Evolutionary conservation across 1,140 invertebrate genomes (phyloP).

Genomic region (Brachionus asplanchnoidis): DNA sequence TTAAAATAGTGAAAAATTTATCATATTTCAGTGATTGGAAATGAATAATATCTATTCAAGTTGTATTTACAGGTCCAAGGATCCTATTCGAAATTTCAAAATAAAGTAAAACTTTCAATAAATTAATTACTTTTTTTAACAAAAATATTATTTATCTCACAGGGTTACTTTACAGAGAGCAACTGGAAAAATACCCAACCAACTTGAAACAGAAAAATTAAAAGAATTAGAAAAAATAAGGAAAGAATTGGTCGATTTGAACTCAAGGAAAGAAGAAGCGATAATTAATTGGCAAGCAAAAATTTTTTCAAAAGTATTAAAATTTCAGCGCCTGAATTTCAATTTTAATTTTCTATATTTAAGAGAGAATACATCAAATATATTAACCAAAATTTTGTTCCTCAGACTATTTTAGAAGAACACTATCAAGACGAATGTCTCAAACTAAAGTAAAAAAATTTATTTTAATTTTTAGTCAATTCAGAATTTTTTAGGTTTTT

Average conservation of each 20-base stretch:
- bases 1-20: not conserved
- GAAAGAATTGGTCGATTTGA: not conserved
- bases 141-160: not conserved
- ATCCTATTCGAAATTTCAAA: constrained; percentile 35
- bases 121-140: not conserved
- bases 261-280: not conserved
- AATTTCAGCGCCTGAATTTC: not conserved
- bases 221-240: not conserved
- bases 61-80: constrained; percentile 27
- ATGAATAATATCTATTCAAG: constrained; percentile 16
- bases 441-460: constrained; percentile 24
- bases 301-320: constrained; percentile 13
- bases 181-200: not conserved
- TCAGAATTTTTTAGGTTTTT: not conserved
- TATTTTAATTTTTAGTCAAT: not conserved
- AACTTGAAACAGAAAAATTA: not conserved
- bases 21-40: not conserved
- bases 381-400: not conserved
- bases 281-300: constrained; percentile 36
- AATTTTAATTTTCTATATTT: not conserved
- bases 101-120: constrained; percentile 1
- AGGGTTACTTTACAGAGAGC: constrained; percentile 30
- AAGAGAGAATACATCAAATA: constrained; percentile 28
- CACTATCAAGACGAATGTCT: constrained; percentile 16
- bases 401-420: not conserved